Percentiles rank a stretch among this genome's conserved stretches.
These are phyloP conservation scores for Enteromius unitaeniatus DNA, from an alignment of 2,797 vertebrate species.

Conservation along the genomic window DNA sequence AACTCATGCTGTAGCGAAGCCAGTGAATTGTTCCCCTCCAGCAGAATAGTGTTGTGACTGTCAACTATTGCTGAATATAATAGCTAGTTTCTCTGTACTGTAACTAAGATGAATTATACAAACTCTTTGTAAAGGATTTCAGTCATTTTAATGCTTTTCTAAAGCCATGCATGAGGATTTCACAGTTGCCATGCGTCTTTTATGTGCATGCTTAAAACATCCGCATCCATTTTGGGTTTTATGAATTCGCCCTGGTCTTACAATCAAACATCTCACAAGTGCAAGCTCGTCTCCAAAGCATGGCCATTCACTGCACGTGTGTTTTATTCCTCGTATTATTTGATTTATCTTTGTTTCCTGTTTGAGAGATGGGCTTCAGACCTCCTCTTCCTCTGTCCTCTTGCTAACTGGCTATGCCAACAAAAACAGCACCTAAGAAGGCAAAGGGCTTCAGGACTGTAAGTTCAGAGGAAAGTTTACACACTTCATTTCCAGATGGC, in stretches of 20 bases:
- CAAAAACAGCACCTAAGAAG: conserved; percentile 82
- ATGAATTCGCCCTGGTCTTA: conserved; percentile 25
- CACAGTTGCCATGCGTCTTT: conserved; percentile 45
- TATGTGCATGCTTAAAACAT: conserved; percentile 38
- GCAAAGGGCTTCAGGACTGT: conserved; percentile 65
- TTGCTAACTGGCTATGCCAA: conserved; percentile 75
- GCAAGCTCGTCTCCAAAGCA: background rate
- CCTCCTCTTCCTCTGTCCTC: conserved; percentile 85
- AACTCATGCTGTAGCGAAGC: background rate
- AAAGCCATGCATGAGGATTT: background rate
- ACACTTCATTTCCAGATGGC: conserved; percentile 38
- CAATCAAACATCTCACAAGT: conserved; percentile 5
- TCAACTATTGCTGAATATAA: background rate
- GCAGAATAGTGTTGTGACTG: conserved; percentile 16
- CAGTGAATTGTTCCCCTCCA: conserved; percentile 18
- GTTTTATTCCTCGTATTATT: conserved; percentile 44
- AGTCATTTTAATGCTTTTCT: background rate
- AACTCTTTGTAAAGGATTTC: background rate
- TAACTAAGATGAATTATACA: background rate
- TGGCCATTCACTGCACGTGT: background rate
- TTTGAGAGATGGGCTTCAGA: conserved; percentile 77
- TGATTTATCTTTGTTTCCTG: conserved; percentile 80
- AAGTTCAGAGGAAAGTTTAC: conserved; percentile 74
- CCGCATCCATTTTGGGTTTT: conserved; percentile 68
- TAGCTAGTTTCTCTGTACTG: background rate